These are phyloP conservation scores for Colletes gigas DNA, from an alignment of 1,140 invertebrate species.

Conservation along the genomic window DNA sequence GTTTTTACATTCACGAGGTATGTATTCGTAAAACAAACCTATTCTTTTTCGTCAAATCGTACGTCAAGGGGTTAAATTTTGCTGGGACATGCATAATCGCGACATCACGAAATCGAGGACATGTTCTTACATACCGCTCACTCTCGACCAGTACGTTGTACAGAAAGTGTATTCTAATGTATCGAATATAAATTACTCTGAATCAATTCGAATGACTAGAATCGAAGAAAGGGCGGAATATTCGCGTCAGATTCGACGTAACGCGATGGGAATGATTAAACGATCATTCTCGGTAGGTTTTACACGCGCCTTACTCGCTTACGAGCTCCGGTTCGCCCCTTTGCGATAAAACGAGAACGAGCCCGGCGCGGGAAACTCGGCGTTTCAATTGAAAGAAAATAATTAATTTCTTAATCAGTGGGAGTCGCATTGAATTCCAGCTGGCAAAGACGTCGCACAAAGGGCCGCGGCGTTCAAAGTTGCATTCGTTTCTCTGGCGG, in stretches of 20 bases:
- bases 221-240: not conserved
- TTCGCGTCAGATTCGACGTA: not conserved
- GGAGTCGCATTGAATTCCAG: slow-evolving; percentile 19
- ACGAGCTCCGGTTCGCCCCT: not conserved
- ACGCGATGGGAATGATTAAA: not conserved
- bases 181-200: too few relatives aligned
- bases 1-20: too few relatives aligned
- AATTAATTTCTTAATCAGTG: slow-evolving; percentile 48
- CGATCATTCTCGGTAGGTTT: not conserved
- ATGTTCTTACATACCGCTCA: too few relatives aligned
- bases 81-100: too few relatives aligned
- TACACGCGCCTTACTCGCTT: not conserved
- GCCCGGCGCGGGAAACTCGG: not conserved
- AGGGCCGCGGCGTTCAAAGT: slow-evolving; percentile 28
- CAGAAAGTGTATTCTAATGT: too few relatives aligned
- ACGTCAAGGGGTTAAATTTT: too few relatives aligned
- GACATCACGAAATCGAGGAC: too few relatives aligned
- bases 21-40: too few relatives aligned
- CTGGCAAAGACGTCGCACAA: slow-evolving; percentile 32
- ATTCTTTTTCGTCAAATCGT: too few relatives aligned
- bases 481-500: slow-evolving; percentile 24
- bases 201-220: too few relatives aligned
- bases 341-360: not conserved
- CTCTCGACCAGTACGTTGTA: too few relatives aligned
- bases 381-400: slow-evolving; percentile 30